Percentiles rank a stretch among this genome's conserved stretches.
phyloP scores from a whole-genome alignment of 1,140 invertebrate genomes.

The Reticulitermes speratus region DNA sequence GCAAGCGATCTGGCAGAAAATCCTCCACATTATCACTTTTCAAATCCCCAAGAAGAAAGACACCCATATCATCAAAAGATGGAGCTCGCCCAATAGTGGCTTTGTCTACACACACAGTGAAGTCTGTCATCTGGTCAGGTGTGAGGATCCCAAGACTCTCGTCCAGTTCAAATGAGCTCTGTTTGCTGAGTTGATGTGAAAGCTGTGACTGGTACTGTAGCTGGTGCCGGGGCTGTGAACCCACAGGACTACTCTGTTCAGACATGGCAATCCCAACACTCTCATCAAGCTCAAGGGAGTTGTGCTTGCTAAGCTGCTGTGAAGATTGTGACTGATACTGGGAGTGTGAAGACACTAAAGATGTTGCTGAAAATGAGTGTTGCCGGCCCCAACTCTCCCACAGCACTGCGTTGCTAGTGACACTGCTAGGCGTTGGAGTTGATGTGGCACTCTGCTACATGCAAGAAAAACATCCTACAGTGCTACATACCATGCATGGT shows the following conservation, averaged over 20 bases:
- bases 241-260: conserved; percentile 29
- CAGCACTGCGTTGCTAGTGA: not conserved
- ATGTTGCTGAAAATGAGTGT: not conserved
- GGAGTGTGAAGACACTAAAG: too few relatives aligned
- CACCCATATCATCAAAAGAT: not conserved
- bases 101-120: conserved; percentile 42
- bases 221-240: conserved; percentile 45
- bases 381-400: not conserved
- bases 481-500: too few relatives aligned
- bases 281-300: conserved; percentile 63
- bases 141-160: conserved; percentile 82
- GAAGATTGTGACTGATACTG: too few relatives aligned
- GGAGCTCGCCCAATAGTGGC: not conserved
- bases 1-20: not conserved
- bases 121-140: conserved; percentile 81
- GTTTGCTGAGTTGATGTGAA: conserved; percentile 59
- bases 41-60: not conserved
- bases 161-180: conserved; percentile 72
- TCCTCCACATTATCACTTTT: not conserved
- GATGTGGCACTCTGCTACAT: not conserved
- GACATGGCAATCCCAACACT: conserved; percentile 70
- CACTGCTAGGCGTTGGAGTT: not conserved
- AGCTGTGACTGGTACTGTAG: conserved; percentile 35
- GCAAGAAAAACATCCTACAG: not conserved
- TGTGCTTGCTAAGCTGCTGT: not conserved